A percentile compares a stretch with the other conserved stretches of the same genome.
Conservation (phyloP, 2,888 invertebrate species). For the Eremobia ochroleuca region DNA sequence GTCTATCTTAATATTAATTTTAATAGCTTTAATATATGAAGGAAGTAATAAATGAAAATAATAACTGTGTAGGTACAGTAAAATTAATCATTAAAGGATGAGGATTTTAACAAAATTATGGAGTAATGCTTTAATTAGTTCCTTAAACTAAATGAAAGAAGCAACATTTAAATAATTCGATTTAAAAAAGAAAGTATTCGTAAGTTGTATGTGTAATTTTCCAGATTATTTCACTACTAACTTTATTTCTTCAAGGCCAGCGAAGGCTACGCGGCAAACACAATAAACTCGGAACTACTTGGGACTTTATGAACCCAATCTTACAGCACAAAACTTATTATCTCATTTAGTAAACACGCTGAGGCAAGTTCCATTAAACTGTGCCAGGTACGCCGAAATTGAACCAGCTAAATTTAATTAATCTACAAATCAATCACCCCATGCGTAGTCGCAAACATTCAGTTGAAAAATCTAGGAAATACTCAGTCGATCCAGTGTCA, state of each 20-base stretch:
- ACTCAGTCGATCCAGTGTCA: slow-evolving; percentile 5
- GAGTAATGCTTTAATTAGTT: neutral
- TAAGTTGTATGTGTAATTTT: neutral
- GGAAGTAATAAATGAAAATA: neutral
- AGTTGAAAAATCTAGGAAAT: slow-evolving; percentile 26
- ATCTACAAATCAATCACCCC: slow-evolving; percentile 60
- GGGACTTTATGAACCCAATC: neutral
- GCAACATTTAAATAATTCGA: neutral
- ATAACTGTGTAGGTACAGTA: neutral
- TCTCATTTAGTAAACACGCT: slow-evolving; percentile 13
- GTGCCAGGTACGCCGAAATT: slow-evolving; percentile 75
- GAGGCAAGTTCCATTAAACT: slow-evolving; percentile 65
- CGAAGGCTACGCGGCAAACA: slow-evolving; percentile 1
- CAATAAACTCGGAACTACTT: slow-evolving; percentile 3
- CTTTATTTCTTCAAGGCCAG: neutral
- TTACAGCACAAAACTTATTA: neutral
- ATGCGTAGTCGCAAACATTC: slow-evolving; percentile 4
- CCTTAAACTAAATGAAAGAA: neutral
- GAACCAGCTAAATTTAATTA: slow-evolving; percentile 75
- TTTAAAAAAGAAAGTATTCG: neutral
- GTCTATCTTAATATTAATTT: slow-evolving; percentile 18
- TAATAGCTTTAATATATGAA: slow-evolving; percentile 4
- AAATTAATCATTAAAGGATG: neutral
- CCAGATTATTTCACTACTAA: neutral
- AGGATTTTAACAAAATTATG: neutral